phyloP scores from a whole-genome alignment of 2,797 vertebrate genomes.

The Eupleurogrammus muticus region DNA sequence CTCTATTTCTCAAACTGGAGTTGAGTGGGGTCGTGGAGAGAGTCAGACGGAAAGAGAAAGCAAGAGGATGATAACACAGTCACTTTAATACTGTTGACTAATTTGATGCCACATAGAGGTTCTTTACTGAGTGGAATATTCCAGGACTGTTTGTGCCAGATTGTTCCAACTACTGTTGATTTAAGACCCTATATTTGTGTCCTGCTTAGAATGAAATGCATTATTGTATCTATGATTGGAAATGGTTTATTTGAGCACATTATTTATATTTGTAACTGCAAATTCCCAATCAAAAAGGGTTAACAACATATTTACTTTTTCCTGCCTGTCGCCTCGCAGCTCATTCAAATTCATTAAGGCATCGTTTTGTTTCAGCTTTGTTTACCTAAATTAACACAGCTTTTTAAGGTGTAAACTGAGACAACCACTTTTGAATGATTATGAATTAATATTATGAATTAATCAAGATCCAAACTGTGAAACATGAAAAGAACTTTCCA shows the following conservation, averaged over 20 bases:
- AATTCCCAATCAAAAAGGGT: conserved; percentile 14
- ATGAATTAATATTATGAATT: too few species aligned
- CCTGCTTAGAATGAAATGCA: background rate
- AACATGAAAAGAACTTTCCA: conserved; percentile 38
- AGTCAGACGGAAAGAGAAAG: conserved; percentile 58
- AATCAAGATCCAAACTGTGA: conserved; percentile 23
- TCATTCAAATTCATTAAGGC: conserved; percentile 25
- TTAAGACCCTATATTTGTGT: background rate
- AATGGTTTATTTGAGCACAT: background rate
- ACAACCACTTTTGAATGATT: background rate
- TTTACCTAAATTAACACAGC: background rate
- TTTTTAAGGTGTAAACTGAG: conserved; percentile 8
- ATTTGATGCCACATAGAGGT: conserved; percentile 16
- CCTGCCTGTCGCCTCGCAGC: conserved; percentile 1
- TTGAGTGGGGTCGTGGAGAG: conserved; percentile 49
- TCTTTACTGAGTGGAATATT: background rate
- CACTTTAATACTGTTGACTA: conserved; percentile 16
- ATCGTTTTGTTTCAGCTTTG: conserved; percentile 1
- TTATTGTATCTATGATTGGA: too few species aligned
- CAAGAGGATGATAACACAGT: conserved; percentile 20
- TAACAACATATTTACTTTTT: conserved; percentile 28
- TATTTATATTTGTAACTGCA: conserved; percentile 1
- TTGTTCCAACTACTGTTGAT: background rate
- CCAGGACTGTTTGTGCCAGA: background rate
- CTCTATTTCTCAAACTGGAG: conserved; percentile 69